phyloP scores from a whole-genome alignment of 2,113 vertebrate species.

The Ptilorrhoa leucosticta region DNA sequence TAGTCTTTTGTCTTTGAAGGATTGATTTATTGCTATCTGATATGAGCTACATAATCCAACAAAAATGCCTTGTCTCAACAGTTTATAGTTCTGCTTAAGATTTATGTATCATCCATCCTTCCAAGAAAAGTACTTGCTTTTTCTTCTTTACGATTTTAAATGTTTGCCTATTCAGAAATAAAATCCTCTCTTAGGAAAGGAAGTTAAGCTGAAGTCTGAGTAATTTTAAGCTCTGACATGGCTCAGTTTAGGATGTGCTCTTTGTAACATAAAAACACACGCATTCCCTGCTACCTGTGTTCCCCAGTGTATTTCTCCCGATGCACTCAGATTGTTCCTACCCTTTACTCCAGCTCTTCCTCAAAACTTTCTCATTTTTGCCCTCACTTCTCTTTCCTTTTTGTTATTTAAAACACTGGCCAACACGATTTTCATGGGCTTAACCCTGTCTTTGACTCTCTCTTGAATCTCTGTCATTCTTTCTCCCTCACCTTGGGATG shows the following conservation, averaged over 20 bases:
- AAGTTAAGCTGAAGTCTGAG: background rate
- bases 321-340: background rate
- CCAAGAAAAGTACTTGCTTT: background rate
- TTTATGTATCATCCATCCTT: conserved; percentile 29
- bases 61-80: conserved; percentile 46
- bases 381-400: background rate
- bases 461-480: background rate
- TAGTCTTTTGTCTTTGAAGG: conserved; percentile 51
- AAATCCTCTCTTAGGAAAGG: background rate
- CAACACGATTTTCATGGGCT: background rate
- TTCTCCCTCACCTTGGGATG: background rate
- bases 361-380: background rate
- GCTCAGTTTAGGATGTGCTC: background rate
- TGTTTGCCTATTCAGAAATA: background rate
- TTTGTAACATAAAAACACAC: background rate
- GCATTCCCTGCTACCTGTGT: fast-evolving
- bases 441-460: background rate
- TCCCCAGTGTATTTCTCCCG: background rate
- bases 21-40: conserved; percentile 62
- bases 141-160: background rate
- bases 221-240: background rate
- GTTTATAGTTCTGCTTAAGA: conserved; percentile 36
- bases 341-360: background rate
- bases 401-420: background rate
- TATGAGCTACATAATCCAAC: conserved; percentile 55